Percentiles rank a stretch among this genome's conserved stretches.
phyloP scores from a whole-genome alignment of 1,140 invertebrate species.

The Drosophila repleta region DNA sequence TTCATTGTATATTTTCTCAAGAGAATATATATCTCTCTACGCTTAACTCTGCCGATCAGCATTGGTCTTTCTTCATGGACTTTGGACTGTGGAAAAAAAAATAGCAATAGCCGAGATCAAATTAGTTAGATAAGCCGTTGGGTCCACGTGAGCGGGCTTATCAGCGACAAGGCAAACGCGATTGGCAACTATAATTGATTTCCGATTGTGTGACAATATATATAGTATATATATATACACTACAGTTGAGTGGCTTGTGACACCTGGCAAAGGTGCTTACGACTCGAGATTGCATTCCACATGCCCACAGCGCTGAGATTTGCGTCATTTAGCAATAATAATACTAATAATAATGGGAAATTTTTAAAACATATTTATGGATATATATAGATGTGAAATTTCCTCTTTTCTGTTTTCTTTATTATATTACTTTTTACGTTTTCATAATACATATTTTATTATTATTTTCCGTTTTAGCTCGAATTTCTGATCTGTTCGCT shows the following conservation, averaged over 20 bases:
- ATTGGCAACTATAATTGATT: conserved; percentile 15
- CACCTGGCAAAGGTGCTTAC: conserved; percentile 1
- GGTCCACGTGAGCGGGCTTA: conserved; percentile 21
- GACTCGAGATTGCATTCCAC: not conserved
- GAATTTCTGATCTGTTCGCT: not conserved
- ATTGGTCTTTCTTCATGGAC: too few relatives aligned
- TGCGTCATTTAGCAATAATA: not conserved
- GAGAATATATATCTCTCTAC: too few relatives aligned
- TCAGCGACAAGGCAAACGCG: conserved; percentile 2
- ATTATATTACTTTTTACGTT: conserved; percentile 31
- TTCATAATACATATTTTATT: conserved; percentile 39
- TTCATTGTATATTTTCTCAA: too few relatives aligned
- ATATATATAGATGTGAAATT: too few relatives aligned
- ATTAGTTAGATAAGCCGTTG: conserved; percentile 1
- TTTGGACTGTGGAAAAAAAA: too few relatives aligned
- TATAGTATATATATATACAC: too few relatives aligned
- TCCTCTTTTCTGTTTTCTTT: conserved; percentile 32
- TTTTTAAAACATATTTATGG: too few relatives aligned
- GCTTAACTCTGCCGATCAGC: too few relatives aligned
- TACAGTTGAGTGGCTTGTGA: not conserved
- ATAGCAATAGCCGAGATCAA: not conserved
- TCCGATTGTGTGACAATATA: not conserved
- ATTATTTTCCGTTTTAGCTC: conserved; percentile 12
- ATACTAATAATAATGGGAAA: not conserved
- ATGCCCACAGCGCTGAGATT: not conserved